Evolutionary conservation across 2,113 vertebrate species (phyloP).

Genomic region (Danionella cerebrum): DNA sequence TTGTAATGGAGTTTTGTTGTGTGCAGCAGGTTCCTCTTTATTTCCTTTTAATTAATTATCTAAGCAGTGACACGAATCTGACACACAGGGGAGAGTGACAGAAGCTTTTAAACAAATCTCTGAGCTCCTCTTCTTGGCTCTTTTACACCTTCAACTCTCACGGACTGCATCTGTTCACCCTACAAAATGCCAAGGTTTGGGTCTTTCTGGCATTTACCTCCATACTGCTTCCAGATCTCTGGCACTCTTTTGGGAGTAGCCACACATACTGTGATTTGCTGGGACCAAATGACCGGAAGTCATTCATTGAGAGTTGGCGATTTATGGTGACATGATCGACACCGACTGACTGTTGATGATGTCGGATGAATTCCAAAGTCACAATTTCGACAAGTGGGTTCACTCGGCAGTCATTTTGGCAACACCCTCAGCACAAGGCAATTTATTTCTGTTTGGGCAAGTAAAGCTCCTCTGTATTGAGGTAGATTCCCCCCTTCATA

Average conservation of each 20-base stretch:
- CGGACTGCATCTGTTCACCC: not conserved
- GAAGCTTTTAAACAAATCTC: conserved; percentile 18
- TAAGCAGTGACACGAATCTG: not conserved
- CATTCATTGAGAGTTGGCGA: not conserved
- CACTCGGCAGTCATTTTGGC: not conserved
- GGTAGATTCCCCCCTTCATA: not conserved
- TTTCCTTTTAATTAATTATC: conserved; percentile 14
- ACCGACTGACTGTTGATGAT: not conserved
- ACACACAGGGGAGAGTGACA: conserved; percentile 11
- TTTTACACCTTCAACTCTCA: conserved; percentile 8
- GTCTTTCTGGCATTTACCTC: conserved; percentile 11
- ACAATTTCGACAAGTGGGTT: not conserved
- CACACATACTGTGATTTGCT: not conserved
- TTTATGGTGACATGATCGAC: not conserved
- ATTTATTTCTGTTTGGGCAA: not conserved
- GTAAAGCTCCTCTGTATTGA: not conserved
- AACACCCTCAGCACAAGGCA: not conserved
- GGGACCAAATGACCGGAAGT: not conserved
- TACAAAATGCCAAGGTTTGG: conserved; percentile 10
- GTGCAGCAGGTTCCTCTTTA: not conserved
- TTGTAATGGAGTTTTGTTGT: not conserved
- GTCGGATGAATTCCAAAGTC: not conserved
- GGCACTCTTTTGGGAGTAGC: not conserved
- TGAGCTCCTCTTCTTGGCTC: conserved; percentile 1
- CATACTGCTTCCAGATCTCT: conserved; percentile 6